A percentile compares a stretch with the other conserved stretches of the same genome.
phyloP scores from a whole-genome alignment of 2,113 vertebrate genomes.

The Tragulus kanchil region DNA sequence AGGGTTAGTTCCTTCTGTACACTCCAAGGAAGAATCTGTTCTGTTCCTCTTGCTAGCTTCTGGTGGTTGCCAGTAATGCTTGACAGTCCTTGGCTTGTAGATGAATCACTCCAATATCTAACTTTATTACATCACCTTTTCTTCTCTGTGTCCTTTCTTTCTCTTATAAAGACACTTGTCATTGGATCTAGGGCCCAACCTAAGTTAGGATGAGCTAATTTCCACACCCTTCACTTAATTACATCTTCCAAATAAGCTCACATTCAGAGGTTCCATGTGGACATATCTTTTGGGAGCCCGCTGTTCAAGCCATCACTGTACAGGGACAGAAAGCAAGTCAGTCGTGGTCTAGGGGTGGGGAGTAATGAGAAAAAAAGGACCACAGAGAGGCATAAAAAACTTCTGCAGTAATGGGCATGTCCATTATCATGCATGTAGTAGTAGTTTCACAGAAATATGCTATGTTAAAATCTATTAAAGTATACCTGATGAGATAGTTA shows the following conservation, averaged over 20 bases:
- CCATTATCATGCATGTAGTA: not conserved
- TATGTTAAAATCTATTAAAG: constrained; percentile 46
- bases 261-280: constrained; percentile 9
- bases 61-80: not conserved
- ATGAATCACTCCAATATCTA: not conserved
- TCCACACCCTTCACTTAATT: not conserved
- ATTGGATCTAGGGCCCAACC: not conserved
- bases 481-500: not conserved
- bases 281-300: not conserved
- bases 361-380: constrained; percentile 10
- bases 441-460: not conserved
- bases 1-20: not conserved
- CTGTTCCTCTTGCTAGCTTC: not conserved
- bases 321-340: constrained; percentile 27
- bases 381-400: not conserved
- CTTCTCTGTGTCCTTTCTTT: not conserved
- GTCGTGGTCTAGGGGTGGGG: not conserved
- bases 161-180: not conserved
- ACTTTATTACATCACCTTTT: not conserved
- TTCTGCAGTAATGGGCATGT: not conserved
- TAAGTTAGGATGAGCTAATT: constrained; percentile 33
- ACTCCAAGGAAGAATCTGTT: not conserved
- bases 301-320: constrained; percentile 5
- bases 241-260: constrained; percentile 39
- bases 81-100: not conserved